These are phyloP conservation scores for Bembecia ichneumoniformis DNA, from an alignment of 2,888 invertebrate species.

Conservation along the genomic window DNA sequence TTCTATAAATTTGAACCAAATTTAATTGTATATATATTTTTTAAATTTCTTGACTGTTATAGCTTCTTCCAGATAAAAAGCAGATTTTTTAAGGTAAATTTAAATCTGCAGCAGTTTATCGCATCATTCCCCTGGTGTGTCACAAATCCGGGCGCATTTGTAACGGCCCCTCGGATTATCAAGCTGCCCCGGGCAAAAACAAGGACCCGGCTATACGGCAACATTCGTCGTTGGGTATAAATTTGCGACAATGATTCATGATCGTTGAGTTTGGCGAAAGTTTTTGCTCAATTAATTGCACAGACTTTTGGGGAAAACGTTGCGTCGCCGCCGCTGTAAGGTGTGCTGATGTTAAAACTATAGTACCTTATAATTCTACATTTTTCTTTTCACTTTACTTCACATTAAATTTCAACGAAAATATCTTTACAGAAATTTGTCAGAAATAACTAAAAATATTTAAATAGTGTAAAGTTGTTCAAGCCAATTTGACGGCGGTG, in stretches of 20 bases:
- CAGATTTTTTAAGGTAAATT: not conserved
- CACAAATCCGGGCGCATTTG: conserved; percentile 50
- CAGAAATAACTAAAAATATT: too few species aligned
- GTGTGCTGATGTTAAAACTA: conserved; percentile 2
- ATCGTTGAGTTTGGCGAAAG: conserved; percentile 41
- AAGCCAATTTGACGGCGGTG: too few species aligned
- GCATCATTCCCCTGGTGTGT: conserved; percentile 27
- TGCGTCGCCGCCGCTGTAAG: conserved; percentile 2
- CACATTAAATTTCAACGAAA: too few species aligned
- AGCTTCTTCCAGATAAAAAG: not conserved
- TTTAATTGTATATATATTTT: too few species aligned
- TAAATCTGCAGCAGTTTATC: conserved; percentile 16
- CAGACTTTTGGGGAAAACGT: conserved; percentile 32
- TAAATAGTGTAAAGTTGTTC: too few species aligned
- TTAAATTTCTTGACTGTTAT: too few species aligned
- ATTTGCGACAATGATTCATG: conserved; percentile 68
- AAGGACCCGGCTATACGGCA: conserved; percentile 21
- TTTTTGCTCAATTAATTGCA: conserved; percentile 60
- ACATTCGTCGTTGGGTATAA: conserved; percentile 48
- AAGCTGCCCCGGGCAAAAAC: conserved; percentile 54
- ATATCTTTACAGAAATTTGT: too few species aligned
- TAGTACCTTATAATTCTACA: not conserved
- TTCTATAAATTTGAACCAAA: too few species aligned
- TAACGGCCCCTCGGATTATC: conserved; percentile 46
- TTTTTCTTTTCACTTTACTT: too few species aligned